These are phyloP conservation scores for Salvelinus sp. DNA, from an alignment of 2,113 vertebrate genomes.

Conservation along the genomic window DNA sequence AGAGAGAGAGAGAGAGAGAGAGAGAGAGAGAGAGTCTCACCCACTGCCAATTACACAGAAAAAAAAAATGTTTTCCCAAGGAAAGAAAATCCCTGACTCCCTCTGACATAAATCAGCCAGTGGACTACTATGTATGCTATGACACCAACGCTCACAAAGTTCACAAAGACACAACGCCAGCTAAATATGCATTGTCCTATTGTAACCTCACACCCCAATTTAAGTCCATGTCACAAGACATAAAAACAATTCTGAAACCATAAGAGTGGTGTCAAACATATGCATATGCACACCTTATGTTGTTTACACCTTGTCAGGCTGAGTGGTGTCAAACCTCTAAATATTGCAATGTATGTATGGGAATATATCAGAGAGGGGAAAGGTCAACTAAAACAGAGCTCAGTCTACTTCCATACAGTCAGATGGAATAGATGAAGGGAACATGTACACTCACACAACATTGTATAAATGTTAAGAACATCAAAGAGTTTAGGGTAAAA, in stretches of 20 bases:
- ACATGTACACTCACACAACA: too few relatives aligned
- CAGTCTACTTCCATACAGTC: too few relatives aligned
- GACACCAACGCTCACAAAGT: constrained; percentile 1
- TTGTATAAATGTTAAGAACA: too few relatives aligned
- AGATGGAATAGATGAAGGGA: too few relatives aligned
- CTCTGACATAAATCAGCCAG: constrained; percentile 35
- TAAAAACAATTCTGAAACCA: neutral
- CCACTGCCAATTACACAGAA: constrained; percentile 46
- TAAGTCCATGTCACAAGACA: too few relatives aligned
- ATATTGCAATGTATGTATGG: neutral
- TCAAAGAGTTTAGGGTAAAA: too few relatives aligned
- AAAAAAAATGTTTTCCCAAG: constrained; percentile 48
- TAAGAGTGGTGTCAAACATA: neutral
- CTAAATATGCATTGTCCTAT: too few relatives aligned
- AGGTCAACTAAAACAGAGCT: neutral
- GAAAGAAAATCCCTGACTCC: constrained; percentile 40
- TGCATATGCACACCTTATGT: too few relatives aligned
- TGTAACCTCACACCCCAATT: too few relatives aligned
- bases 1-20: neutral
- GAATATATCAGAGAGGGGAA: neutral
- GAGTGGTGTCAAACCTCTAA: too few relatives aligned
- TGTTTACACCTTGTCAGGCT: too few relatives aligned
- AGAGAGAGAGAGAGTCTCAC: neutral
- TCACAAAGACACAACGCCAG: too few relatives aligned
- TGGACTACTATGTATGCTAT: constrained; percentile 5